A percentile compares a stretch with the other conserved stretches of the same genome.
Evolutionary conservation across 2,113 vertebrate genomes (phyloP).

Genomic region (Malaclemys terrapin): DNA sequence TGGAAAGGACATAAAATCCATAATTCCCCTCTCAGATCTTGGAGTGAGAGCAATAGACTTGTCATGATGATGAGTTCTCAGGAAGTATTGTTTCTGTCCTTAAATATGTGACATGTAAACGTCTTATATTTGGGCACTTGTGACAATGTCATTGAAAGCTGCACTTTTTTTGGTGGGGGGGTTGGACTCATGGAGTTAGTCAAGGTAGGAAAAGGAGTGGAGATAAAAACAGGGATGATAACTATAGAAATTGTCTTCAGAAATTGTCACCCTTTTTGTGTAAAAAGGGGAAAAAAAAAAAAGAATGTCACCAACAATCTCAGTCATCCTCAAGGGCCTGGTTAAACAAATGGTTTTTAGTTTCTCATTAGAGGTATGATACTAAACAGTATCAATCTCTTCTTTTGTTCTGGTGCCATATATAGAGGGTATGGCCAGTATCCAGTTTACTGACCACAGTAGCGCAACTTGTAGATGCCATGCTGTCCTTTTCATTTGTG

Average conservation of each 20-base stretch:
- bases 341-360: neutral
- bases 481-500: neutral
- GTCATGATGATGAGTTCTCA: neutral
- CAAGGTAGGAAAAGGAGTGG: neutral
- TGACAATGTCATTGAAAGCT: neutral
- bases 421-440: neutral
- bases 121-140: neutral
- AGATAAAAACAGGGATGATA: neutral
- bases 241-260: neutral
- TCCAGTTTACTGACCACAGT: neutral
- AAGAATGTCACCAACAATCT: neutral
- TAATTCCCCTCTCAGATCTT: neutral
- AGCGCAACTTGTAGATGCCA: neutral
- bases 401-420: neutral
- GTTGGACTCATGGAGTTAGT: neutral
- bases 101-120: neutral
- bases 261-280: neutral
- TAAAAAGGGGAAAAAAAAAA: neutral
- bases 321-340: neutral
- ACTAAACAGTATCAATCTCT: neutral
- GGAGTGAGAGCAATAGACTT: neutral
- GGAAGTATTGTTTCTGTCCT: constrained; percentile 4
- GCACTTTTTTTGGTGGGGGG: neutral
- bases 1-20: neutral
- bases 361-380: neutral